Evolutionary conservation across 2,888 invertebrate species (phyloP), one percentile per base, ranked within the genome.

Genomic region (Melitaea athalia): DNA sequence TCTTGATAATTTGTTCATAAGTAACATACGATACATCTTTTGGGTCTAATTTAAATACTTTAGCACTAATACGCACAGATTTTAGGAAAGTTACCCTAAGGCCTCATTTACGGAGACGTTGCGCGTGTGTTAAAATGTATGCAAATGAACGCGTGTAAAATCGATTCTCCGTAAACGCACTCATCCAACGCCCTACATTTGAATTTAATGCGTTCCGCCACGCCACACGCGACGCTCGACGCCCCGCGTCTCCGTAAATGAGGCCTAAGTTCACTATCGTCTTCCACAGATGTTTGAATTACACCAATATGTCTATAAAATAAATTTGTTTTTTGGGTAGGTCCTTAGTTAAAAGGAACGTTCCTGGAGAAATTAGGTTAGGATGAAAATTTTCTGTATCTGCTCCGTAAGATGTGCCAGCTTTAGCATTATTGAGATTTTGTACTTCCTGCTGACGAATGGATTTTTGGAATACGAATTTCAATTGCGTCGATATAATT

Each of bases 1-100:
- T 62, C 52, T 62, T 62, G 14, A 62, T 14, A 50, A 62, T 8
- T 62, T 62, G 24, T 62, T 62, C 62, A 38, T 53, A 63, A 42
- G 55, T 5, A 5, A 55, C 10, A 31, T 63, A 55, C 45, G 63
- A 43, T 53, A 63, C 63, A 63, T 63, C 53, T 53, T 63, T 53
- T 3, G 43, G 63, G 14, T 63, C 53, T 53, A 63, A 42, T 38
- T 63, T 24, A 12, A 63, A 63, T 53, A 63, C 45, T 42, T 43
- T 55, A 53, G 53, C 43, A n/a, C 42, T 43, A 53, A 52, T 62
- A 33, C 62, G 50, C 33, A 52, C 52, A 62, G 52, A 24, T 38
- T n/a, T 50, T 52, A 62, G 52, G 38, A 62, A 52, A 3, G 62
- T 52, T 38, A 62, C 62, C 14, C 52, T 62, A 52, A 62, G 50